A percentile compares a stretch with the other conserved stretches of the same genome.
Conservation (phyloP, 2,113 vertebrate species). For the Apteryx mantelli region DNA sequence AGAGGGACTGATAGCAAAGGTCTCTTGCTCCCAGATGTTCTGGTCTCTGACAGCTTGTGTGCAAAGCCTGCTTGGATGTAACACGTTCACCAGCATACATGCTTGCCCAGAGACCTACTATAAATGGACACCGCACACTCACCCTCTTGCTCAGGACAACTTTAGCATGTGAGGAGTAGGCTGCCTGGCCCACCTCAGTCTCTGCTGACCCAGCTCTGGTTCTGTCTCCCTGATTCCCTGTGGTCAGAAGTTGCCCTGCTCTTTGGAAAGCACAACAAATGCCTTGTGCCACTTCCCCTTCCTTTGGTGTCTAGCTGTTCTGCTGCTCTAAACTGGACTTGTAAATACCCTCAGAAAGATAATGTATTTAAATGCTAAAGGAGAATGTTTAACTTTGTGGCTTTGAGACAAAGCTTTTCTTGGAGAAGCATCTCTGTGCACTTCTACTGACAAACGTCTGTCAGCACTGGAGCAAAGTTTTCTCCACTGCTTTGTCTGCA, state of each 20-base stretch:
- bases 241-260: constrained; percentile 7
- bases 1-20: background rate
- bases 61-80: background rate
- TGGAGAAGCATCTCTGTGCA: constrained; percentile 66
- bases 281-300: constrained; percentile 50
- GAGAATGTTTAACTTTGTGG: constrained; percentile 72
- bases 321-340: constrained; percentile 73
- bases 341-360: constrained; percentile 70
- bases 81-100: background rate
- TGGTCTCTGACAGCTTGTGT: background rate
- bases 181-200: background rate
- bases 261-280: constrained; percentile 65
- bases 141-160: constrained; percentile 12
- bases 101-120: background rate
- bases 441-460: constrained; percentile 65
- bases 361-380: constrained; percentile 75
- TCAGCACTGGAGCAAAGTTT: constrained; percentile 67
- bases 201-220: background rate
- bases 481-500: constrained; percentile 71
- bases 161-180: background rate
- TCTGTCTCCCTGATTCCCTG: background rate
- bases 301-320: constrained; percentile 43
- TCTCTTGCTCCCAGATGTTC: background rate
- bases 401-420: constrained; percentile 60
- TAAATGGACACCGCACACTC: background rate